phyloP scores from a whole-genome alignment of 2,888 invertebrate genomes.

The Cremastinae sp. region DNA sequence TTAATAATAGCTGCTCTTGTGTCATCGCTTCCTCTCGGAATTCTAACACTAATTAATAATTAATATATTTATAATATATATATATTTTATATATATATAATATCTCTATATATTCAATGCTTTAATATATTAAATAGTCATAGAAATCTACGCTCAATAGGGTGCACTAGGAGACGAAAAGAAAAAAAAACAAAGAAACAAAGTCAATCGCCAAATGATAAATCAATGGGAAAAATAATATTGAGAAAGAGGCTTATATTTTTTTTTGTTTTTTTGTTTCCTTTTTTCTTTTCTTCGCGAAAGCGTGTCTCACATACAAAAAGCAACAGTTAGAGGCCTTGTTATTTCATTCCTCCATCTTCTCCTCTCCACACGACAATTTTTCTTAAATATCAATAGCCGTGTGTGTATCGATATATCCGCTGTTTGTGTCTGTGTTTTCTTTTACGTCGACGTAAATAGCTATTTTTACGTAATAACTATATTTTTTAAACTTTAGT shows the following conservation, averaged over 20 bases:
- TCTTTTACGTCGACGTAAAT: slow-evolving; percentile 53
- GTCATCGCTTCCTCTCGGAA: slow-evolving; percentile 70
- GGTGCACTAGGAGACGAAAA: slow-evolving; percentile 59
- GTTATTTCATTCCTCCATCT: slow-evolving; percentile 65
- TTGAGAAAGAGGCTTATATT: slow-evolving; percentile 66
- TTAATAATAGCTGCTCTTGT: slow-evolving; percentile 70
- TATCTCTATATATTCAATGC: slow-evolving; percentile 72
- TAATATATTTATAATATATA: slow-evolving; percentile 51
- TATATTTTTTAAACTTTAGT: slow-evolving; percentile 26
- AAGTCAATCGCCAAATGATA: slow-evolving; percentile 60
- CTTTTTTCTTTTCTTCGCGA: slow-evolving; percentile 67
- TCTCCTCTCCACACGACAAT: slow-evolving; percentile 51
- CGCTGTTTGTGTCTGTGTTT: slow-evolving; percentile 35
- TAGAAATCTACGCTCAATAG: slow-evolving; percentile 69
- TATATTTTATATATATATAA: slow-evolving; percentile 60
- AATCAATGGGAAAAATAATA: slow-evolving; percentile 65
- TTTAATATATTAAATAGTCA: slow-evolving; percentile 76
- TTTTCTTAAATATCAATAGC: slow-evolving; percentile 57
- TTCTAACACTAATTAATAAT: slow-evolving; percentile 69
- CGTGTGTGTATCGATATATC: slow-evolving; percentile 57
- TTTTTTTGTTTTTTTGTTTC: slow-evolving; percentile 16
- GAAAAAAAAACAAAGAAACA: slow-evolving; percentile 53
- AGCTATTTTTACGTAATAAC: slow-evolving; percentile 66
- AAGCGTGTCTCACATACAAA: slow-evolving; percentile 79
- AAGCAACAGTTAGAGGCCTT: slow-evolving; percentile 80